These are phyloP conservation scores for Drosophila nigrodunni DNA, from an alignment of 1,140 invertebrate species.

Conservation along the genomic window DNA sequence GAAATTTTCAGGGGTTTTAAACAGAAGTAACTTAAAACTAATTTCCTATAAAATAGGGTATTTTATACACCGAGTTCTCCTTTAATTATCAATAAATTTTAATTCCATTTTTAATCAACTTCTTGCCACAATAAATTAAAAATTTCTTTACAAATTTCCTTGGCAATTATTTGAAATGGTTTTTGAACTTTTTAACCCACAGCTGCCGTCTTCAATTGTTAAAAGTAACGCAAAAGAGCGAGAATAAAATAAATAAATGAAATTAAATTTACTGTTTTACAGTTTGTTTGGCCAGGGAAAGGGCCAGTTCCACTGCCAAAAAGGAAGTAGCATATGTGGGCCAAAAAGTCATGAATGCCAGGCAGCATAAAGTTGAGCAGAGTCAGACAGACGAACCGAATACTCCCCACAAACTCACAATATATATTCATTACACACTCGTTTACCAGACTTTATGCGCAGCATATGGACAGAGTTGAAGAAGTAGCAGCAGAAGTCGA, in stretches of 20 bases:
- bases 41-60: too few relatives aligned
- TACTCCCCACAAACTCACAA: slow-evolving; percentile 12
- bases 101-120: too few relatives aligned
- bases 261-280: slow-evolving; percentile 30
- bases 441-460: slow-evolving; percentile 22
- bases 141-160: background rate
- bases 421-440: slow-evolving; percentile 56
- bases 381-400: slow-evolving; percentile 11
- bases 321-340: slow-evolving; percentile 54
- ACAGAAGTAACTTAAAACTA: too few relatives aligned
- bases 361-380: slow-evolving; percentile 27
- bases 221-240: slow-evolving; percentile 10
- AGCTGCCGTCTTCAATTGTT: slow-evolving; percentile 1
- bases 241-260: slow-evolving; percentile 1
- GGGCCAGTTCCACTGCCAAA: background rate
- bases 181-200: background rate
- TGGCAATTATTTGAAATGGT: slow-evolving; percentile 13
- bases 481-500: background rate
- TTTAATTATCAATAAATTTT: too few relatives aligned
- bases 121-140: too few relatives aligned
- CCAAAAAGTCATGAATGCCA: slow-evolving; percentile 37
- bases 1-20: too few relatives aligned
- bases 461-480: slow-evolving; percentile 55
- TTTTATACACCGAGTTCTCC: too few relatives aligned
- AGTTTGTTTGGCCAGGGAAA: too few relatives aligned